Conservation (phyloP, 35 echinoderm and acorn worm species). For the Stichopus chloronotus region DNA sequence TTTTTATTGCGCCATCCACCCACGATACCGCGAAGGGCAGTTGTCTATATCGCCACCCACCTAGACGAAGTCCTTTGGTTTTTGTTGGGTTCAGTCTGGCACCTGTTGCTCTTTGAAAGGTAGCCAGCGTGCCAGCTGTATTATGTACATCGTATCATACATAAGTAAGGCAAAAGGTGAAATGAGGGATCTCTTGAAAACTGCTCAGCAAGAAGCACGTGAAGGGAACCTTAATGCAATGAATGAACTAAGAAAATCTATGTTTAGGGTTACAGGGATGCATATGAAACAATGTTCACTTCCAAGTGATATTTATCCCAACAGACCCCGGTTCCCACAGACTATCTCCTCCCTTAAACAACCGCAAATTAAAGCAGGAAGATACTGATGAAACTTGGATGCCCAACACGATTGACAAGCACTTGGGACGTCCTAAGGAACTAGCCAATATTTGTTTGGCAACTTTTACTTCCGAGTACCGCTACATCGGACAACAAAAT, state of each 20-base stretch:
- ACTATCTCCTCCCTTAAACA: no score
- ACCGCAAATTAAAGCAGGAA: not conserved
- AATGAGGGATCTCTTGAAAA: slow-evolving; percentile 14
- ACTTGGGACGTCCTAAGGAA: slow-evolving; percentile 1
- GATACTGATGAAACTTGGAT: not conserved
- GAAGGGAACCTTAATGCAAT: slow-evolving; percentile 2
- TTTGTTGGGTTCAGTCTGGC: no score
- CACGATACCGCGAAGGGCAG: no score
- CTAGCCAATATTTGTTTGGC: not conserved
- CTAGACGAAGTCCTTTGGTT: no score
- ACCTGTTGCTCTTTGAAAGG: no score
- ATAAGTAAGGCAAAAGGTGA: slow-evolving; percentile 17
- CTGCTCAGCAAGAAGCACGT: slow-evolving; percentile 28
- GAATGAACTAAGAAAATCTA: not conserved
- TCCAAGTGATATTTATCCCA: not conserved
- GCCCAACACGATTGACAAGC: not conserved
- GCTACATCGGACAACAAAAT: not conserved
- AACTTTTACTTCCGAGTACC: slow-evolving; percentile 10
- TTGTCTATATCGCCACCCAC: no score
- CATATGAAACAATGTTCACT: not conserved
- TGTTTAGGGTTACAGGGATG: not conserved
- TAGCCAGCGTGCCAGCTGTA: no score
- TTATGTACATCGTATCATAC: slow-evolving; percentile 46
- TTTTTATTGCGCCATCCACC: no score
- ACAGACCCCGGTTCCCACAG: not conserved